Base-by-base conservation (phyloP, 2,888 invertebrate genomes). In the Trissonchulus latispiculum region DNA sequence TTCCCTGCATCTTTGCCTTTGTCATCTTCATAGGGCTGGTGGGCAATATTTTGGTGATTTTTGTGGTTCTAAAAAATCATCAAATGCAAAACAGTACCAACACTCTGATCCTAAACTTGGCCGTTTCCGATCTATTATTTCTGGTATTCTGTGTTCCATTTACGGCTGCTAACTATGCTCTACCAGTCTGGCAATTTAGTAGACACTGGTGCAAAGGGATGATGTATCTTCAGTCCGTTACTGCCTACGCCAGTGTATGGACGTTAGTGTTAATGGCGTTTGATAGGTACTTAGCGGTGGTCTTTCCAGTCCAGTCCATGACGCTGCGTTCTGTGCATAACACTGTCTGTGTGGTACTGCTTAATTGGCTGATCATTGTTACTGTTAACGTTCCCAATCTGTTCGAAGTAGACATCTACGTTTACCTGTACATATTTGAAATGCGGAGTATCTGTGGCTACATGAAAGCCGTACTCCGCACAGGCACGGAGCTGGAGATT, bases 81-180 rank as follows among this genome's bases (percentile, higher is more conserved):
- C 90, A 91, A 81, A 95, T 95, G 94, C 87, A 93, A 79, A 93
- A 92, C 48, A 93, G 93, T 2, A 95, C 95, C 69, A 95, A 95
- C 84, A 88, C 93, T 64, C 88, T 95, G 36, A 94, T 95, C 79
- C 90, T 94, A 79, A 80, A 79, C 0, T 77, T 81, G 28, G 80
- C 81, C 18, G 73, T 79, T 8, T 80, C 95, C 59, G 95, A 95
- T 83, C 86, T 95, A 36, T 88, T 92, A 36, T 95, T 95, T 84
- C 92, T 95, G 62, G 88, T 93, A 72, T 92, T 94, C 84, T 95
- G 95, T 85, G 93, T 95, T 29, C 95, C 95, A 0, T 93, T 93
- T 84, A 95, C 95, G 0, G 94, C 93, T 0, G 90, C 91, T 28
- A 92, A 92, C 80, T 95, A 93, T 83, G 91, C 92, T 0, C 86